phyloP scores from a whole-genome alignment of 2,888 invertebrate genomes.

The Leptarthrus brevirostris region DNA sequence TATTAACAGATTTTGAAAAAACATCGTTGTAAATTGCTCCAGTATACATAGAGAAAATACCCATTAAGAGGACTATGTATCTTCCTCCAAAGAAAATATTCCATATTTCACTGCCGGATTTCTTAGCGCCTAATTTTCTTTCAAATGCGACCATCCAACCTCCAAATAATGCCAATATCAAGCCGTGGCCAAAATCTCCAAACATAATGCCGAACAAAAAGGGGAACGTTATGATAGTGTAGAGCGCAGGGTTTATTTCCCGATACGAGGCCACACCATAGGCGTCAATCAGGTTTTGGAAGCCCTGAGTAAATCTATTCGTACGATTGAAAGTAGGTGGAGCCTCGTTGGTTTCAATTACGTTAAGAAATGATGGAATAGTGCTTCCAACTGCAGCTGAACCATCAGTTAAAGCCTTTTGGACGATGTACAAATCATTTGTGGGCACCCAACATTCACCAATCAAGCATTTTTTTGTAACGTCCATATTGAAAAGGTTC shows the following conservation, averaged over 20 bases:
- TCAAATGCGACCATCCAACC: constrained; percentile 85
- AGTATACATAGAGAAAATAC: constrained; percentile 96
- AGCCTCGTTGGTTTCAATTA: constrained; percentile 81
- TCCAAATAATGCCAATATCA: constrained; percentile 84
- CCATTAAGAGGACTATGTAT: constrained; percentile 97
- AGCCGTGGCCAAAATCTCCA: constrained; percentile 92
- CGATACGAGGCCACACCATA: constrained; percentile 94
- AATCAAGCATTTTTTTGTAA: constrained; percentile 88
- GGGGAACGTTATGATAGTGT: constrained; percentile 92
- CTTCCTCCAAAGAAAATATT: constrained; percentile 97
- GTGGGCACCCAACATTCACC: constrained; percentile 91
- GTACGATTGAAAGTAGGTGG: constrained; percentile 94
- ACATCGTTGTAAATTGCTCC: constrained; percentile 98
- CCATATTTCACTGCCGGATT: constrained; percentile 88
- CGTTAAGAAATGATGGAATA: constrained; percentile 92
- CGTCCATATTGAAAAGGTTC: constrained; percentile 92
- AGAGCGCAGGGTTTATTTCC: constrained; percentile 91
- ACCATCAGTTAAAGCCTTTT: constrained; percentile 82
- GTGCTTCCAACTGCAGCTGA: constrained; percentile 87
- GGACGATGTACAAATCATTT: constrained; percentile 77
- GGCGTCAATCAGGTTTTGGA: constrained; percentile 92
- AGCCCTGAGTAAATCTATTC: constrained; percentile 92
- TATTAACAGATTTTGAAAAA: constrained; percentile 94
- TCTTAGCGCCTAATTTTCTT: constrained; percentile 77
- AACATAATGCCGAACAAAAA: constrained; percentile 97